Conservation (phyloP, 1,140 invertebrate species). For the Cheumatopsyche charites region DNA sequence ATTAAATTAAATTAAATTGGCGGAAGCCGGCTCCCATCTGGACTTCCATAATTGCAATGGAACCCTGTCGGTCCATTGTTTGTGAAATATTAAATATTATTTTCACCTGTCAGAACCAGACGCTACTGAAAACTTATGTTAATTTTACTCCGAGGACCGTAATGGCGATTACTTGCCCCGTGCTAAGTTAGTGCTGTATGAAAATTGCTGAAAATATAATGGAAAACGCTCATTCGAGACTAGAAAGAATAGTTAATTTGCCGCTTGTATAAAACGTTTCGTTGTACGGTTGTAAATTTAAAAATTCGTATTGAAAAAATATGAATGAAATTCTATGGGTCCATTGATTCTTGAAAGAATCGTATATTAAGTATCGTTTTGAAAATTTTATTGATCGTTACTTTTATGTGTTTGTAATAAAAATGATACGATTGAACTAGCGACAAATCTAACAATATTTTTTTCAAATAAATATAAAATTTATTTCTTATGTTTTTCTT, state of each 20-base stretch:
- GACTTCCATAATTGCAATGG: constrained; percentile 41
- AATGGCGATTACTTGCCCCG: background rate
- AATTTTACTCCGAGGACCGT: background rate
- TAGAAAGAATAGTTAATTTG: background rate
- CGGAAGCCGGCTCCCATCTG: constrained; percentile 42
- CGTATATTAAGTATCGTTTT: no score
- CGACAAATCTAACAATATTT: no score
- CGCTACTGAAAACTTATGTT: constrained; percentile 16
- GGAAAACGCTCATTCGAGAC: background rate
- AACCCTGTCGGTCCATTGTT: constrained; percentile 15
- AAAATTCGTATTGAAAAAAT: no score
- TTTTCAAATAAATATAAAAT: no score
- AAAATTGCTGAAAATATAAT: constrained; percentile 8
- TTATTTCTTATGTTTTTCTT: no score
- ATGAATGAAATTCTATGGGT: no score
- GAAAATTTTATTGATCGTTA: no score
- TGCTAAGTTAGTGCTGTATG: background rate
- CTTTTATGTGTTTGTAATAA: no score
- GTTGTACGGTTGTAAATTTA: no score
- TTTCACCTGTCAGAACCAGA: constrained; percentile 30
- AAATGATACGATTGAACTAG: no score
- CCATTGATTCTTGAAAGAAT: no score
- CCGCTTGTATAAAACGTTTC: no score
- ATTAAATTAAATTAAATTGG: constrained; percentile 35
- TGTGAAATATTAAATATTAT: constrained; percentile 37